Percentiles rank a stretch among this genome's conserved stretches.
Evolutionary conservation across 2,888 invertebrate species (phyloP).

Genomic region (Drosophila nr. medialis): DNA sequence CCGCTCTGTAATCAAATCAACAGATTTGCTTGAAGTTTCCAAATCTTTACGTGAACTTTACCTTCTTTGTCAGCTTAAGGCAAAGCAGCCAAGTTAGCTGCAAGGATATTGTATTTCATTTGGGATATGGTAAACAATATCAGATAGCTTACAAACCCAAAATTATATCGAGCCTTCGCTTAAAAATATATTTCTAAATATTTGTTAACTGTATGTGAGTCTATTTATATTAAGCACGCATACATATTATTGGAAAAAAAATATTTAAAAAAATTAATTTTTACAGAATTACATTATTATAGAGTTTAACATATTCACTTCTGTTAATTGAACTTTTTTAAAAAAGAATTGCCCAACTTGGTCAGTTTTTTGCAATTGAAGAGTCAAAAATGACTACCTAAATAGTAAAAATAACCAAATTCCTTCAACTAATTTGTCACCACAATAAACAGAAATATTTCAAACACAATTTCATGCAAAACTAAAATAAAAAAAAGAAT

Average conservation of each 20-base stretch:
- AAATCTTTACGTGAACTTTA: slow-evolving; percentile 41
- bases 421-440: neutral
- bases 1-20: slow-evolving; percentile 58
- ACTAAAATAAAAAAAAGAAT: neutral
- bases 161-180: neutral
- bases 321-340: neutral
- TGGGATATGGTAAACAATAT: neutral
- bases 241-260: neutral
- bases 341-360: neutral
- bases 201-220: neutral
- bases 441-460: neutral
- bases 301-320: neutral
- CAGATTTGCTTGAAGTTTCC: slow-evolving; percentile 16
- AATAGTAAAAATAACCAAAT: neutral
- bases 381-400: neutral
- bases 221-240: neutral
- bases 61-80: slow-evolving; percentile 13
- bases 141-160: neutral
- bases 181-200: neutral
- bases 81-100: neutral
- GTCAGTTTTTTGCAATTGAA: neutral
- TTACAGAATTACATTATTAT: neutral
- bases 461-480: neutral
- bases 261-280: too few relatives aligned
- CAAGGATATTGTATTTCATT: slow-evolving; percentile 6